phyloP scores from a whole-genome alignment of 2,113 vertebrate species.

The Rhizomys pruinosus region DNA sequence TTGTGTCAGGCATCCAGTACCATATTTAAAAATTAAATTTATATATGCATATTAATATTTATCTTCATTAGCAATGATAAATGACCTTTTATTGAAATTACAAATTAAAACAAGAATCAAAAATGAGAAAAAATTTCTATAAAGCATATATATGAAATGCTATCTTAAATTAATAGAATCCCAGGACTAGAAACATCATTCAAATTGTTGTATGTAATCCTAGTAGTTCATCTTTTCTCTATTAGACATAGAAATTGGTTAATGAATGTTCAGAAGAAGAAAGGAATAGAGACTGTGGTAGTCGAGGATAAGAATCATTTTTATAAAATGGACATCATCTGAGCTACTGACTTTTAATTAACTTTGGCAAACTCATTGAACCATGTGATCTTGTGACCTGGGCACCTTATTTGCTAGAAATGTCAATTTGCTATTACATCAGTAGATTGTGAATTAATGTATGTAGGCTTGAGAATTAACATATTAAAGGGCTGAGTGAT shows the following conservation, averaged over 20 bases:
- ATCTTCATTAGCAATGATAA: not conserved
- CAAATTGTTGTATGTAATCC: not conserved
- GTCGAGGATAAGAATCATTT: too few species aligned
- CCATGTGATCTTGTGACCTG: too few species aligned
- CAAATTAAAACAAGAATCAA: not conserved
- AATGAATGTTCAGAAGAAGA: not conserved
- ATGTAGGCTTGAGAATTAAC: too few species aligned
- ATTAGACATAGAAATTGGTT: not conserved
- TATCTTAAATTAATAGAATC: conserved; percentile 2
- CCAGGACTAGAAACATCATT: conserved; percentile 1
- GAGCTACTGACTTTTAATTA: too few species aligned
- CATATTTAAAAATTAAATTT: conserved; percentile 11
- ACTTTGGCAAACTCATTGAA: too few species aligned
- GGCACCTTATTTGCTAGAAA: too few species aligned
- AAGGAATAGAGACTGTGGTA: not conserved
- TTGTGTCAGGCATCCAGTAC: not conserved
- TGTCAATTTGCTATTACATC: too few species aligned
- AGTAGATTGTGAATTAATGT: too few species aligned
- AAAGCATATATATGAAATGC: not conserved
- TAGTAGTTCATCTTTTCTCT: not conserved
- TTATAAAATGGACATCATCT: too few species aligned
- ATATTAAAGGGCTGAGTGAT: too few species aligned
- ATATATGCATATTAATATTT: not conserved
- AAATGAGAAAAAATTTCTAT: not conserved
- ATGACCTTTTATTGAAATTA: not conserved